Evolutionary conservation across 2,797 vertebrate species (phyloP).

Genomic region (Tenualosa thibaudeaui): DNA sequence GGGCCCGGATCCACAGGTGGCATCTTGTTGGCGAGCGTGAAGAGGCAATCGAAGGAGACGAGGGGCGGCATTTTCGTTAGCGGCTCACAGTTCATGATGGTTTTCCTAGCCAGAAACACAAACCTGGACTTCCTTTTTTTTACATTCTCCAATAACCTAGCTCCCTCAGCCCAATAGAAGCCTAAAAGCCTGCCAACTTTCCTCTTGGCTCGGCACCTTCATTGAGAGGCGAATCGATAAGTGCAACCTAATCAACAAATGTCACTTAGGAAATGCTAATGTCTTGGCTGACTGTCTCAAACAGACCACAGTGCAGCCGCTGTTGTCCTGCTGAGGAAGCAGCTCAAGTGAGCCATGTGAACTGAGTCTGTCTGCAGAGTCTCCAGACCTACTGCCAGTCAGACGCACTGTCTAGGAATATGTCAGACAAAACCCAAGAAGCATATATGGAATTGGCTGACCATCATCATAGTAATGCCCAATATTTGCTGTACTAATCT

Average conservation of each 20-base stretch:
- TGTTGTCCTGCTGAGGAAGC: neutral
- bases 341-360: neutral
- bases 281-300: neutral
- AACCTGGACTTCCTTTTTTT: neutral
- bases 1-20: neutral
- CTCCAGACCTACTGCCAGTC: neutral
- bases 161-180: neutral
- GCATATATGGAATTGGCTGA: neutral
- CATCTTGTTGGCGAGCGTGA: neutral
- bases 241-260: slow-evolving; percentile 24
- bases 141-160: neutral
- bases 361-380: neutral
- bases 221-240: slow-evolving; percentile 18
- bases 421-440: neutral
- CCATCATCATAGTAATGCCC: neutral
- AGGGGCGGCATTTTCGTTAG: neutral
- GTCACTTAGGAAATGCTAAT: slow-evolving; percentile 23
- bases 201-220: slow-evolving; percentile 1
- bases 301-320: neutral
- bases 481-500: neutral
- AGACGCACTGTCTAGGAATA: neutral
- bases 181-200: slow-evolving; percentile 10
- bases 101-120: slow-evolving; percentile 15
- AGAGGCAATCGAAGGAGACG: neutral
- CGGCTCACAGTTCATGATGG: slow-evolving; percentile 14